Percentiles rank a stretch among this genome's conserved stretches.
phyloP scores from a whole-genome alignment of 2,797 vertebrate genomes.

The Macropus fuliginosus region DNA sequence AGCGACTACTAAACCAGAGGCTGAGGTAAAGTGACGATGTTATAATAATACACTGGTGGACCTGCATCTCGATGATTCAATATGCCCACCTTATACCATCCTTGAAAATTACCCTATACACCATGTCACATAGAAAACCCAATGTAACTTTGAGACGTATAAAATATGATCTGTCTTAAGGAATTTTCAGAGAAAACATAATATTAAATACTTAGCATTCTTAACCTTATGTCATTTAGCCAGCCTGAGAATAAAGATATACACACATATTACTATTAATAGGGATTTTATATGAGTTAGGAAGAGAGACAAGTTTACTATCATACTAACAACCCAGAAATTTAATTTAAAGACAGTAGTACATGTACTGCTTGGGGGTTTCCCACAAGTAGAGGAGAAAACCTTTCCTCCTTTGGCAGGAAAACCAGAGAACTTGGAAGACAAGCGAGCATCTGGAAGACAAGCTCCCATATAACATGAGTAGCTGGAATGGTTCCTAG shows the following conservation, averaged over 20 bases:
- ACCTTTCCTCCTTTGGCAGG: conserved; percentile 12
- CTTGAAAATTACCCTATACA: conserved; percentile 55
- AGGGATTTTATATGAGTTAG: conserved; percentile 19
- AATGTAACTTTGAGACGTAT: conserved; percentile 65
- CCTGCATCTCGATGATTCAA: conserved; percentile 68
- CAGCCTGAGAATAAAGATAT: conserved; percentile 52
- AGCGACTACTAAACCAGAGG: conserved; percentile 78
- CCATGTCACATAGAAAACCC: conserved; percentile 58
- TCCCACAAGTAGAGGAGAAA: conserved; percentile 17
- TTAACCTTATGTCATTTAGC: conserved; percentile 57
- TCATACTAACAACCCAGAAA: not conserved
- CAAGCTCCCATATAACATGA: conserved; percentile 28
- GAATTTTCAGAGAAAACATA: conserved; percentile 55
- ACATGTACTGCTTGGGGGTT: conserved; percentile 44
- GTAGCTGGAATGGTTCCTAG: conserved; percentile 49
- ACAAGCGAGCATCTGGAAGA: conserved; percentile 40
- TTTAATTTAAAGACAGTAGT: conserved; percentile 62
- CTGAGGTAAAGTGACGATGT: conserved; percentile 77
- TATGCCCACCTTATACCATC: conserved; percentile 55
- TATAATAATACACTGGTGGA: conserved; percentile 78
- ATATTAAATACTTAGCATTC: conserved; percentile 61
- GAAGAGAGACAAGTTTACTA: not conserved
- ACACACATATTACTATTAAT: conserved; percentile 43
- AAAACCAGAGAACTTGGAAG: conserved; percentile 45
- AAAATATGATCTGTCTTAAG: conserved; percentile 65